These are phyloP conservation scores for Dasypolia templi DNA, from an alignment of 2,888 invertebrate species.

Conservation along the genomic window DNA sequence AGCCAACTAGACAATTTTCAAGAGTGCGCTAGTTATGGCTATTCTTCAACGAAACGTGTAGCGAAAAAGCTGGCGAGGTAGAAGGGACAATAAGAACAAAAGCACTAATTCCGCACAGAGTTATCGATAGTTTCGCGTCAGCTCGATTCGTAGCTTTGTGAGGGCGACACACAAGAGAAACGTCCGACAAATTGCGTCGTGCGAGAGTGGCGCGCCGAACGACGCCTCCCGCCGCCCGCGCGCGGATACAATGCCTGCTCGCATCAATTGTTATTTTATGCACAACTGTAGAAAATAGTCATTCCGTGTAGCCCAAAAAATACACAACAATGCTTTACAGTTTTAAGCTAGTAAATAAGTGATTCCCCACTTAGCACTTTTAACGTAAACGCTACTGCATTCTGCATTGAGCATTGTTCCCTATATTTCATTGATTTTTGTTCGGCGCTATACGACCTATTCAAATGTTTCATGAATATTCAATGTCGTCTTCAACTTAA, in stretches of 20 bases:
- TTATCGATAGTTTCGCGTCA: conserved; percentile 84
- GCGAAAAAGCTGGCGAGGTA: conserved; percentile 67
- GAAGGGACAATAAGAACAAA: conserved; percentile 78
- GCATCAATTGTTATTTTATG: conserved; percentile 84
- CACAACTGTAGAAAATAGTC: conserved; percentile 75
- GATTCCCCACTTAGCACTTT: conserved; percentile 47
- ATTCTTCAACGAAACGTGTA: conserved; percentile 71
- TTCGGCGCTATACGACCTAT: conserved; percentile 13
- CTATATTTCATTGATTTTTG: conserved; percentile 44
- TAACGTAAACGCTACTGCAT: conserved; percentile 25
- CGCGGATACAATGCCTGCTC: conserved; percentile 76
- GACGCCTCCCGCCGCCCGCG: conserved; percentile 43
- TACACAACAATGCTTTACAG: conserved; percentile 63
- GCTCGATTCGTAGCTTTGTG: conserved; percentile 83
- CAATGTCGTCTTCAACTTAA: conserved; percentile 11
- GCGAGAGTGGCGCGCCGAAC: conserved; percentile 72
- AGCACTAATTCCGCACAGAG: conserved; percentile 82
- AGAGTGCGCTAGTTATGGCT: conserved; percentile 74
- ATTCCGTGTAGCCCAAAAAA: conserved; percentile 67
- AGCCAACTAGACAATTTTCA: conserved; percentile 77
- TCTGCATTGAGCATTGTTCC: conserved; percentile 40
- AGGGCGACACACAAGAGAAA: conserved; percentile 85
- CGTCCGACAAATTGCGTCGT: conserved; percentile 86
- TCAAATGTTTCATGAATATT: conserved; percentile 34
- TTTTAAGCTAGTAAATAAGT: conserved; percentile 65